Evolutionary conservation across 2,113 vertebrate genomes (phyloP), one percentile per base, ranked within the genome.

Genomic region (Hystrix brachyura): DNA sequence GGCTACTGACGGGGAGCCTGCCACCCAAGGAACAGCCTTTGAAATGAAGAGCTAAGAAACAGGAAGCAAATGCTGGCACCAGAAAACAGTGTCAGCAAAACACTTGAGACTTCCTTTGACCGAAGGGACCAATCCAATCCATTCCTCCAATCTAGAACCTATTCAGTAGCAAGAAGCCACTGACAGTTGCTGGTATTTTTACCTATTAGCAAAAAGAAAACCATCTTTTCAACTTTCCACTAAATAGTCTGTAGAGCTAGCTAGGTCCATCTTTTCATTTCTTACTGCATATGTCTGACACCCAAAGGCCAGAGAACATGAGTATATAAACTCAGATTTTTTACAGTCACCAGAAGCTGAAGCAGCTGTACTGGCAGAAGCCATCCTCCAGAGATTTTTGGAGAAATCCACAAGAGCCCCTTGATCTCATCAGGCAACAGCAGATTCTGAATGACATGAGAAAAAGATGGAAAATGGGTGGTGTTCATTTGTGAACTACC

Each of bases 1-100:
- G 81, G 91, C 78, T 80, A 51, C 62, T 60, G 25, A 81, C 0
- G 19, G 71, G 76, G 25, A 83, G 55, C 90, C 79, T 87, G 81
- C 43, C 87, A 65, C 69, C 92, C 78, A 69, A 83, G 60, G 51
- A 92, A 87, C 46, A 93, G 55, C 82, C 55, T 62, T 83, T 64
- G 72, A 72, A 95, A 92, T 5, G 18, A 92, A 62, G 59, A 92
- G 79, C 48, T 96, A 67, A 92, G 91, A 95, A 46, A 27, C 78
- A 95, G 34, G 1, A 91, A 69, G 89, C 51, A 82, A 80, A 83
- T 23, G 25, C 55, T 88, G 60, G 53, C 62, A 93, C 72, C 53
- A 65, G 79, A 57, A 78, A 29, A 71, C 13, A 85, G 27, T 46
- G 48, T 92, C 87, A 38, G 46, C 67, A 38, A 94, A 62, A 71